phyloP scores from a whole-genome alignment of 2,888 invertebrate species.

The Helobdella robusta region DNA sequence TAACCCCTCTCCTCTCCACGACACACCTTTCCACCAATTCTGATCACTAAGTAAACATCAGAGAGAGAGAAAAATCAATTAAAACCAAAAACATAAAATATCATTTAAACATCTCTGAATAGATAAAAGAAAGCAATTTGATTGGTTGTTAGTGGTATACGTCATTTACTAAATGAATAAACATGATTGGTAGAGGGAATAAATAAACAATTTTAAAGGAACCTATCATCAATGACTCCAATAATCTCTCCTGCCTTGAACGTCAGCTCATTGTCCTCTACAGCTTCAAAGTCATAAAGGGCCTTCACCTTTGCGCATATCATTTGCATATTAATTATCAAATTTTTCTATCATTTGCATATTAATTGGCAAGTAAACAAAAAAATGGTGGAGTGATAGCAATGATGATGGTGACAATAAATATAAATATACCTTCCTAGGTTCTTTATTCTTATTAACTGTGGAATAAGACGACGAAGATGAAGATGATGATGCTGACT shows the following conservation, averaged over 20 bases:
- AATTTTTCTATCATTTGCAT: neutral
- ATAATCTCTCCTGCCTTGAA: conserved; percentile 89
- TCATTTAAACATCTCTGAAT: neutral
- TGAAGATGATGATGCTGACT: neutral
- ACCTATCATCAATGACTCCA: conserved; percentile 71
- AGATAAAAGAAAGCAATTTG: neutral
- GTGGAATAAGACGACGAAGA: neutral
- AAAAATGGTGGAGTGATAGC: neutral
- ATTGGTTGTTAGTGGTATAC: neutral
- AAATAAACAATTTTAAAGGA: neutral
- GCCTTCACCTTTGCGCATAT: conserved; percentile 84
- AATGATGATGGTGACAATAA: neutral
- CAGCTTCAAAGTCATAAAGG: conserved; percentile 96
- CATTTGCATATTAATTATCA: neutral
- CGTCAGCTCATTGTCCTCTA: conserved; percentile 94
- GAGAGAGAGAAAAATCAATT: conserved; percentile 4
- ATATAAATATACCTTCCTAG: neutral
- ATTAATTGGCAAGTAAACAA: neutral
- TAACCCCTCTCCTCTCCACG: conserved; percentile 83
- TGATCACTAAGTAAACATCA: conserved; percentile 62
- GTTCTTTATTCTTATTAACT: conserved; percentile 9
- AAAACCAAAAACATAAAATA: neutral
- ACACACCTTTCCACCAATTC: conserved; percentile 98
- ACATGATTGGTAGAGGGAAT: too few relatives aligned
- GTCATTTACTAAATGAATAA: neutral